Evolutionary conservation across 2,797 vertebrate genomes (phyloP).

Genomic region (Alcedo quadribrachys): DNA sequence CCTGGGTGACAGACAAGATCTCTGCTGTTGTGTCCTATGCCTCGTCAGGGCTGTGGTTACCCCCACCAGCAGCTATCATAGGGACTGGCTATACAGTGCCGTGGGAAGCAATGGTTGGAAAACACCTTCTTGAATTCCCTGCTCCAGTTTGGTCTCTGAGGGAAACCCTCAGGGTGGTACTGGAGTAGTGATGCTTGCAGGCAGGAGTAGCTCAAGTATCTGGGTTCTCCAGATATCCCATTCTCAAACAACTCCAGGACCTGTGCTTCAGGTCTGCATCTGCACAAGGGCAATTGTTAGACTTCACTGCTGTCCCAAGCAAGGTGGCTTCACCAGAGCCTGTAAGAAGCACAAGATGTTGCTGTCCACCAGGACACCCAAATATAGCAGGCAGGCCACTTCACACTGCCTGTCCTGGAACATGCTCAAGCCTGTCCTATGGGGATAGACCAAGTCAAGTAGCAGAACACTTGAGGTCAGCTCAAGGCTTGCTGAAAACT

Average conservation of each 20-base stretch:
- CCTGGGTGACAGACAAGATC: background rate
- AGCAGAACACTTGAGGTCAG: background rate
- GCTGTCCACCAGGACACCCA: background rate
- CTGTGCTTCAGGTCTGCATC: background rate
- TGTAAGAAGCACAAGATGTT: background rate
- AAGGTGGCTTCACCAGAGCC: background rate
- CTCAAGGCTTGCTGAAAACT: background rate
- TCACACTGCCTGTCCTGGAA: background rate
- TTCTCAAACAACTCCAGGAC: background rate
- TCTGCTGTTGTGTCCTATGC: accelerated
- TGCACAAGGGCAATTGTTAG: background rate
- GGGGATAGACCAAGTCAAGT: background rate
- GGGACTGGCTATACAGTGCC: background rate
- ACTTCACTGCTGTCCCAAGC: background rate
- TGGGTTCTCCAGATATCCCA: background rate
- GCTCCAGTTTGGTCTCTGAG: background rate
- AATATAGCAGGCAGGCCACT: background rate
- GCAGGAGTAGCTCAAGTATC: background rate
- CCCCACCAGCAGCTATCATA: background rate
- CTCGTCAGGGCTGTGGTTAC: background rate
- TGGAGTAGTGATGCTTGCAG: background rate
- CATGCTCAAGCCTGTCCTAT: background rate
- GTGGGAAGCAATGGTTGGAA: background rate
- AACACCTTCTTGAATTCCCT: background rate
- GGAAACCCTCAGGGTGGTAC: background rate